Evolutionary conservation across 2,797 vertebrate genomes (phyloP).

Genomic region (Hephaestus fuliginosus): DNA sequence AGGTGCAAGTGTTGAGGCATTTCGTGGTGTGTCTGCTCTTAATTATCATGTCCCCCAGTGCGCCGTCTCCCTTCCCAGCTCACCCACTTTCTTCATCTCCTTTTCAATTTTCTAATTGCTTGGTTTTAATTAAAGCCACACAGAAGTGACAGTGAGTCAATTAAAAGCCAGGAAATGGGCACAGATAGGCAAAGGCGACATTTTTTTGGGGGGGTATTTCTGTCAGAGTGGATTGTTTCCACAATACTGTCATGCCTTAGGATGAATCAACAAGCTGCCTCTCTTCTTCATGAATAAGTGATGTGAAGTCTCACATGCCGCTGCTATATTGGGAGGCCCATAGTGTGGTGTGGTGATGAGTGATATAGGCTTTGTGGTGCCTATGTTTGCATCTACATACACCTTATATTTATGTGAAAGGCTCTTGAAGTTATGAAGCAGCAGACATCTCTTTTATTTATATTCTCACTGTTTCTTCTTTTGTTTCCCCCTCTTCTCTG

Average conservation of each 20-base stretch:
- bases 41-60: slow-evolving; percentile 78
- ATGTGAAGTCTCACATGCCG: slow-evolving; percentile 53
- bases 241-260: slow-evolving; percentile 16
- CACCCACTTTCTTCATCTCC: slow-evolving; percentile 71
- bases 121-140: slow-evolving; percentile 87
- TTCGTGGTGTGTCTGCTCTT: slow-evolving; percentile 75
- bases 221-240: slow-evolving; percentile 19
- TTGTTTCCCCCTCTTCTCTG: background rate
- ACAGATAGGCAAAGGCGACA: slow-evolving; percentile 57
- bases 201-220: slow-evolving; percentile 19
- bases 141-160: slow-evolving; percentile 78
- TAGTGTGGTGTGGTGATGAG: slow-evolving; percentile 14
- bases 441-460: slow-evolving; percentile 13
- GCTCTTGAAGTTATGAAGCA: slow-evolving; percentile 20
- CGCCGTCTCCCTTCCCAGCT: slow-evolving; percentile 61
- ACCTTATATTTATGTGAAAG: slow-evolving; percentile 36
- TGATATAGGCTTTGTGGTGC: slow-evolving; percentile 24
- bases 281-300: slow-evolving; percentile 63
- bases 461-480: background rate
- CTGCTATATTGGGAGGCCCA: slow-evolving; percentile 35
- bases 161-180: slow-evolving; percentile 75
- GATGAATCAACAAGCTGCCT: slow-evolving; percentile 55
- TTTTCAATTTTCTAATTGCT: slow-evolving; percentile 86
- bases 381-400: slow-evolving; percentile 19
- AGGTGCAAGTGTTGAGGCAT: slow-evolving; percentile 73